Conservation (phyloP, 2,888 invertebrate genomes). For the Homarus gammarus region DNA sequence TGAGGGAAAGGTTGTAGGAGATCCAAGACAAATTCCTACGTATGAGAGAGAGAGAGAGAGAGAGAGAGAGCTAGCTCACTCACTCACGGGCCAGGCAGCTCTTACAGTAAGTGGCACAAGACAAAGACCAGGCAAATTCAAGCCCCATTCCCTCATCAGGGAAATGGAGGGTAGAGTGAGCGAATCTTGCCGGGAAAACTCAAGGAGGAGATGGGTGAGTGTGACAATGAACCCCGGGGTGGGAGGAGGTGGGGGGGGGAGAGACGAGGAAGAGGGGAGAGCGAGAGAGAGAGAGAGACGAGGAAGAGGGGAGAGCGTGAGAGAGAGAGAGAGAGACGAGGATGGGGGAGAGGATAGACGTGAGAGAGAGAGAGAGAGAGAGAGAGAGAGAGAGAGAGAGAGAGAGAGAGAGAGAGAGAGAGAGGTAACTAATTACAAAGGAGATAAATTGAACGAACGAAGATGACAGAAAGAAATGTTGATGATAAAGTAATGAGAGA, state of each 20-base stretch:
- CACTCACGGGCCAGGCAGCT: too few relatives aligned
- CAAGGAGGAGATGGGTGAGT: not conserved
- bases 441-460: not conserved
- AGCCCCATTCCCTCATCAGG: not conserved
- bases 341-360: not conserved
- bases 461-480: too few relatives aligned
- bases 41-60: not conserved
- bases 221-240: not conserved
- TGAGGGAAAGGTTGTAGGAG: too few relatives aligned
- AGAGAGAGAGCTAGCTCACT: not conserved
- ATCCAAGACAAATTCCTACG: too few relatives aligned
- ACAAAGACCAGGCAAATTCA: not conserved
- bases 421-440: not conserved
- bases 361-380: not conserved
- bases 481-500: too few relatives aligned
- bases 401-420: not conserved
- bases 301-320: not conserved
- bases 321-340: not conserved
- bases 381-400: not conserved
- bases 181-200: not conserved
- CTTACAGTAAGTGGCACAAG: not conserved
- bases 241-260: not conserved
- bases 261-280: not conserved
- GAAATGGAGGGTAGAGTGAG: not conserved
- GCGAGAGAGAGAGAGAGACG: not conserved